Percentiles rank a stretch among this genome's conserved stretches.
Evolutionary conservation across 2,113 vertebrate genomes (phyloP).

Genomic region (Austrofundulus limnaeus): DNA sequence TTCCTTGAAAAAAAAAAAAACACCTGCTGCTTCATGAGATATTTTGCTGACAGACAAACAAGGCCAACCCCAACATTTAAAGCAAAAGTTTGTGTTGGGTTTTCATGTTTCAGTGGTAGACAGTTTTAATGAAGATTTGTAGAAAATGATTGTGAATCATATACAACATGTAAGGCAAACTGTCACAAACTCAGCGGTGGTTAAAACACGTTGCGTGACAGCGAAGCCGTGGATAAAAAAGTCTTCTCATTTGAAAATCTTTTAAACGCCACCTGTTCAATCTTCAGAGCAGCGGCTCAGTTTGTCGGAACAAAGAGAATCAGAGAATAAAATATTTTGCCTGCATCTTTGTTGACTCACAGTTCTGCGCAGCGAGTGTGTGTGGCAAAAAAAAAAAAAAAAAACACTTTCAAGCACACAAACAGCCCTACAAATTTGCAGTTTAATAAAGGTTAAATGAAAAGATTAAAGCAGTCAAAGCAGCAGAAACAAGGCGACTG

Average conservation of each 20-base stretch:
- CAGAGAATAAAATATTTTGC: background rate
- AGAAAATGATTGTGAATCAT: background rate
- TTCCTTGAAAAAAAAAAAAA: too few species aligned
- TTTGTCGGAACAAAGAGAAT: conserved; percentile 3
- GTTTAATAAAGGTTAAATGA: conserved; percentile 47
- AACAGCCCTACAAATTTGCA: background rate
- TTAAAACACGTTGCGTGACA: background rate
- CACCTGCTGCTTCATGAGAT: too few species aligned
- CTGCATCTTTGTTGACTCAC: background rate
- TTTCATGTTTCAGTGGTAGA: too few species aligned
- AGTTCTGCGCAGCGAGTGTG: conserved; percentile 4
- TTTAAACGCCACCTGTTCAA: background rate
- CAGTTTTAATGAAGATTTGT: too few species aligned
- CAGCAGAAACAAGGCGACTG: background rate
- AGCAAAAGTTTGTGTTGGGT: too few species aligned
- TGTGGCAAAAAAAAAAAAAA: too few species aligned
- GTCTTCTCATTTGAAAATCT: background rate
- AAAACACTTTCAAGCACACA: background rate
- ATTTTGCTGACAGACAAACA: too few species aligned
- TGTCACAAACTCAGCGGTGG: background rate
- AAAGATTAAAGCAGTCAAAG: conserved; percentile 21
- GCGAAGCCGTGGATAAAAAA: background rate
- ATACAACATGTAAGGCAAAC: background rate
- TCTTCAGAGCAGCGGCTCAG: background rate
- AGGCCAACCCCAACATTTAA: too few species aligned